Evolutionary conservation across 2,113 vertebrate genomes (phyloP).

Genomic region (Oncorhynchus clarkii): DNA sequence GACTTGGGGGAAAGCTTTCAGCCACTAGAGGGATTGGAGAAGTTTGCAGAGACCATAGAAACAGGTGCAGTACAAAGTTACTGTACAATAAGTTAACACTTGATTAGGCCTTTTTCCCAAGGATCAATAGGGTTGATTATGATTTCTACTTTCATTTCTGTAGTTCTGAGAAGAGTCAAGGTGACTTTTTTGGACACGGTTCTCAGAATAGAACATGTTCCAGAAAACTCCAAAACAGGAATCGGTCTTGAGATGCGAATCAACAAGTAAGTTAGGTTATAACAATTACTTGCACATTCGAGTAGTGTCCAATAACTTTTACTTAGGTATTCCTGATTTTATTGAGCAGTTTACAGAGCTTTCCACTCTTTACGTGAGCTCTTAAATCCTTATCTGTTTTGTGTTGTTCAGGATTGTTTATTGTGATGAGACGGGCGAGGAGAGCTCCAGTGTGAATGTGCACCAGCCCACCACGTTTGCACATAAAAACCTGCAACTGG

Average conservation of each 20-base stretch:
- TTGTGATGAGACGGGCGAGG: conserved; percentile 90
- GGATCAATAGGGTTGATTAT: not conserved
- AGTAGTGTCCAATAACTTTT: not conserved
- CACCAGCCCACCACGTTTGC: conserved; percentile 95
- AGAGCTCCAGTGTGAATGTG: conserved; percentile 86
- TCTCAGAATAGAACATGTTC: conserved; percentile 91
- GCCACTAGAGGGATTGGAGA: conserved; percentile 95
- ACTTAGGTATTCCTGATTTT: not conserved
- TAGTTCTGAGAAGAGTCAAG: conserved; percentile 94
- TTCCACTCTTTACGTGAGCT: not conserved
- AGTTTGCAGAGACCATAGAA: conserved; percentile 98
- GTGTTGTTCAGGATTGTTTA: conserved; percentile 82
- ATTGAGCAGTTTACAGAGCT: not conserved
- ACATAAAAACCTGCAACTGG: conserved; percentile 90
- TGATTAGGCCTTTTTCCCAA: not conserved
- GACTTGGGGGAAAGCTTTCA: conserved; percentile 94
- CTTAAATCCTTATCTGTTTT: conserved; percentile 21
- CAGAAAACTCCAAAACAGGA: conserved; percentile 95
- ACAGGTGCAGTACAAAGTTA: conserved; percentile 74
- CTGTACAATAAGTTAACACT: not conserved
- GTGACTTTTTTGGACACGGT: conserved; percentile 94
- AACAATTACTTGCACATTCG: not conserved
- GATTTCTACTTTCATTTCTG: conserved; percentile 37
- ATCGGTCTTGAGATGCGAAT: conserved; percentile 92
- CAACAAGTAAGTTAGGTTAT: conserved; percentile 77